These are phyloP conservation scores for Zele albiditarsus DNA, from an alignment of 2,888 invertebrate genomes.

Conservation along the genomic window DNA sequence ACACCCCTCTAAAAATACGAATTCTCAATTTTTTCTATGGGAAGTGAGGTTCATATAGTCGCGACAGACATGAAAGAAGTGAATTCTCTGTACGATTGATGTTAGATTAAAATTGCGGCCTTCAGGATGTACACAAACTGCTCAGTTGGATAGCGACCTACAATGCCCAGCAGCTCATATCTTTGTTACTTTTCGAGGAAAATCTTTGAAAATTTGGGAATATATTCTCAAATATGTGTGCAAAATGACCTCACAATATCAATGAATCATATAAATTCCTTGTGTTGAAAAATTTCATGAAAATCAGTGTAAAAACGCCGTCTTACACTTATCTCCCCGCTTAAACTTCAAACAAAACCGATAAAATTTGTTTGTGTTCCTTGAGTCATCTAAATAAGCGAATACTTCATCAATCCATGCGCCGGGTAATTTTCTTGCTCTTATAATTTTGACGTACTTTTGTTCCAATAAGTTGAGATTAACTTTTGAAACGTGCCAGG, in stretches of 20 bases:
- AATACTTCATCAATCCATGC: constrained; percentile 42
- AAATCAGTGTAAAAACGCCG: neutral
- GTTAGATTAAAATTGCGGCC: neutral
- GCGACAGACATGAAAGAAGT: too few species aligned
- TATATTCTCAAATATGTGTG: neutral
- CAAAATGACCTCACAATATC: neutral
- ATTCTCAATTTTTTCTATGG: too few species aligned
- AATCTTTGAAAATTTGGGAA: neutral
- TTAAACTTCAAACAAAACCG: constrained; percentile 11
- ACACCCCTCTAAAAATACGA: too few species aligned
- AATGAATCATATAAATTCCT: neutral
- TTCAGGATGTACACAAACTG: neutral
- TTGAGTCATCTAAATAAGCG: constrained; percentile 45
- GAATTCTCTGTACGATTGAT: too few species aligned
- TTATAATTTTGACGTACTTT: constrained; percentile 22
- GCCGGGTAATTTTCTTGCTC: constrained; percentile 33
- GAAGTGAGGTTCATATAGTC: too few species aligned
- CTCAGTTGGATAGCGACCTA: neutral
- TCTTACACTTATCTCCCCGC: neutral
- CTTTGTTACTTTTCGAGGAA: neutral
- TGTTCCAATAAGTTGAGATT: constrained; percentile 41
- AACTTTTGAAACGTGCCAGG: constrained; percentile 45
- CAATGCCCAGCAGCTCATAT: neutral
- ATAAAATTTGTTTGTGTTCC: constrained; percentile 35
- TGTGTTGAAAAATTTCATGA: neutral